Base-by-base conservation (phyloP, 1,140 invertebrate species). In the Callitettix versicolor region DNA sequence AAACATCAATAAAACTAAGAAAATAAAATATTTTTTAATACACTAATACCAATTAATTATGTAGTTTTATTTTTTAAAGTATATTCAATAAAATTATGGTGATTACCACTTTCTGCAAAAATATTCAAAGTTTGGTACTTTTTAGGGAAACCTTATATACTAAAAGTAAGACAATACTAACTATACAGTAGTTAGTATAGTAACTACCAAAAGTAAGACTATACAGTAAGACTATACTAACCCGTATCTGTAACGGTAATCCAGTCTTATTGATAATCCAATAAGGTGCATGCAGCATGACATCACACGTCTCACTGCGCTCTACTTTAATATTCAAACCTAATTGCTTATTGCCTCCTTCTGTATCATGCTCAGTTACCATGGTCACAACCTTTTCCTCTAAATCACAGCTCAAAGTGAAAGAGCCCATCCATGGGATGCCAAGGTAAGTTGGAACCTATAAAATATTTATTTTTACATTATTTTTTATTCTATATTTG, bases 191-290 rank as follows among this genome's bases (percentile, higher is more conserved):
- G n/a, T n/a, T n/a, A n/a, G n/a, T n/a, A n/a, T n/a, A n/a, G n/a
- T n/a, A n/a, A n/a, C n/a, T n/a, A n/a, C n/a, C n/a, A n/a, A n/a
- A n/a, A n/a, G n/a, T n/a, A n/a, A n/a, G n/a, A n/a, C n/a, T n/a
- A n/a, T n/a, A n/a, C n/a, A n/a, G n/a, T n/a, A n/a, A n/a, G n/a
- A 30, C 44, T 15, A 48, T 41, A 64, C 61, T 72, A 71, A 89
- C 86, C 73, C 85, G 84, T 36, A 90, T 76, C 64, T 86, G 82
- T 51, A 94, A 67, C 15, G 83, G 79, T 57, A 89, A 71, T 18
- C 80, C 82, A 5, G 90, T 91, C 69, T 92, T 91, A 69, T 95
- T 95, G 40, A 93, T 79, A 65, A 94, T 82, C 91, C 91, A 95
- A 69, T 91, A 92, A 2, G 89, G 88, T 12, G 86, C 79, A 66